Conservation (phyloP, 2,797 vertebrate species). For the Aphelocoma californica region DNA sequence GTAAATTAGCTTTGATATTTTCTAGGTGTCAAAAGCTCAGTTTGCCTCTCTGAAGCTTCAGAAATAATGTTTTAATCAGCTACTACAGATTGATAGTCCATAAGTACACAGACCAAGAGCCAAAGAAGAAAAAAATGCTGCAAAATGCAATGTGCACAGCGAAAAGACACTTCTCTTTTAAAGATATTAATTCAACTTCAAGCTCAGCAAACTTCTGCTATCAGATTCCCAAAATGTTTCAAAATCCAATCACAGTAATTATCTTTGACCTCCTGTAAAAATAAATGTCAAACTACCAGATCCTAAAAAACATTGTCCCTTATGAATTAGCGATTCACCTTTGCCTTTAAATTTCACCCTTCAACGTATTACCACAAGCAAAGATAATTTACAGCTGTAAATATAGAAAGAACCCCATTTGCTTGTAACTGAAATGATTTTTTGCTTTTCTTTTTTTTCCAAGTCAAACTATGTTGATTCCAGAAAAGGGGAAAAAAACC, state of each 20-base stretch:
- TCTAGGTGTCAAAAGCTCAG: neutral
- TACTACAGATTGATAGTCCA: neutral
- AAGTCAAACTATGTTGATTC: neutral
- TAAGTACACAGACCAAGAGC: neutral
- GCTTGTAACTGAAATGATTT: neutral
- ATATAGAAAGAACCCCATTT: neutral
- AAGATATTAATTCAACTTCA: neutral
- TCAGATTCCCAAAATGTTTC: neutral
- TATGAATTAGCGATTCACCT: neutral
- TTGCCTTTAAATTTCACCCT: neutral
- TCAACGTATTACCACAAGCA: neutral
- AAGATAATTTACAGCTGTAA: neutral
- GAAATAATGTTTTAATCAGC: neutral
- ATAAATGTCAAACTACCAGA: neutral
- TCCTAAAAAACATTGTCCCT: neutral
- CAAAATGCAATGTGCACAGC: neutral
- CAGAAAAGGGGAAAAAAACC: neutral
- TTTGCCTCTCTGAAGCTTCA: neutral
- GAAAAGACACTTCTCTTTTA: neutral
- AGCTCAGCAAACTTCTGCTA: neutral
- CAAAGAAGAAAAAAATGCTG: neutral
- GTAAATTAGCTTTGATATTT: neutral
- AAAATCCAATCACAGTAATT: neutral
- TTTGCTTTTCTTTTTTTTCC: neutral
- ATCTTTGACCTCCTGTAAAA: neutral